These are phyloP conservation scores for Hydrolagus colliei DNA, from an alignment of 2,797 vertebrate species.

Conservation along the genomic window DNA sequence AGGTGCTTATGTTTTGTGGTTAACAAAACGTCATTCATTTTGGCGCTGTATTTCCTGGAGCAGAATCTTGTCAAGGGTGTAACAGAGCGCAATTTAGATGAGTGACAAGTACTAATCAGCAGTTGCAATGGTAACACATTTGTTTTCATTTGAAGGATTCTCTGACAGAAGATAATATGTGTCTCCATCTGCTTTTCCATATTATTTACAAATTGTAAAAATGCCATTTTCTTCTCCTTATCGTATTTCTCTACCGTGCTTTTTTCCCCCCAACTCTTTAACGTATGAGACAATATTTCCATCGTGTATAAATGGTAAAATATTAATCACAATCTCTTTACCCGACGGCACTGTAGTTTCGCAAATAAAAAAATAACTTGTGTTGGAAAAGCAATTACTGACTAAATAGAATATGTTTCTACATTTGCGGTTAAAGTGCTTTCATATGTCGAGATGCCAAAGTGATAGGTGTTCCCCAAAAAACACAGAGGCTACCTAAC, in stretches of 20 bases:
- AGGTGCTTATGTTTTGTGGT: not conserved
- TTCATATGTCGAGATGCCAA: not conserved
- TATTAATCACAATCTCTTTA: not conserved
- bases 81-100: not conserved
- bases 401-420: not conserved
- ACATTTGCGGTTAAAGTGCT: not conserved
- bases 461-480: not conserved
- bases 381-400: not conserved
- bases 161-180: not conserved
- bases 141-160: not conserved
- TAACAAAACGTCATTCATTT: not conserved
- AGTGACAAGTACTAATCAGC: constrained; percentile 18
- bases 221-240: not conserved
- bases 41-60: not conserved
- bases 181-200: not conserved
- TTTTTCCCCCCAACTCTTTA: not conserved
- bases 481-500: too few species aligned
- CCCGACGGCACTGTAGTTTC: too few species aligned
- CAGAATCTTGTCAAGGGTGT: constrained; percentile 9
- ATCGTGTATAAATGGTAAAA: not conserved
- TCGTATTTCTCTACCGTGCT: not conserved
- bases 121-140: not conserved
- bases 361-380: too few species aligned
- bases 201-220: constrained; percentile 2
- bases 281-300: not conserved